Evolutionary conservation across 2,888 invertebrate genomes (phyloP).

Genomic region (Teleiodes luculella): DNA sequence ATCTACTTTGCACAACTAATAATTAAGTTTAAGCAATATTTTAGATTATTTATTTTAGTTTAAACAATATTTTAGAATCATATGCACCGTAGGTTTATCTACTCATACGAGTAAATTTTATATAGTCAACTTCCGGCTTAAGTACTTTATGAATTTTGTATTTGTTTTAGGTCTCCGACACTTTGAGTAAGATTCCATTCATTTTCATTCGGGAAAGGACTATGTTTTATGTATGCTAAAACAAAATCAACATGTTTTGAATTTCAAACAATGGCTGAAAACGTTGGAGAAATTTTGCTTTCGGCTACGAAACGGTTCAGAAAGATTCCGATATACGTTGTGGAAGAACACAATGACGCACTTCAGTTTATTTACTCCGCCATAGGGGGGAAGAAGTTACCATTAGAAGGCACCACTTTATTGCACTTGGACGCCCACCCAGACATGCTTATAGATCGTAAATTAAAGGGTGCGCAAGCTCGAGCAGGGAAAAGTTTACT

Average conservation of each 20-base stretch:
- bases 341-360: constrained; percentile 89
- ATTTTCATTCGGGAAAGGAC: not conserved
- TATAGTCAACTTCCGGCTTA: too few relatives aligned
- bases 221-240: not conserved
- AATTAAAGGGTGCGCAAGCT: constrained; percentile 84
- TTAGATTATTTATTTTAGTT: too few relatives aligned
- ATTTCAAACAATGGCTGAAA: constrained; percentile 12
- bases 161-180: not conserved
- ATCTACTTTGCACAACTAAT: too few relatives aligned
- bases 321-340: constrained; percentile 86
- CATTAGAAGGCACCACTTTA: constrained; percentile 85
- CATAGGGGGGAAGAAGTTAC: constrained; percentile 89
- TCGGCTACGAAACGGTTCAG: constrained; percentile 70
- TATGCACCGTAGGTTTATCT: too few relatives aligned
- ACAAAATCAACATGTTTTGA: constrained; percentile 8
- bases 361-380: constrained; percentile 87
- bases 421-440: constrained; percentile 96
- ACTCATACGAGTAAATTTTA: too few relatives aligned
- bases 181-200: not conserved
- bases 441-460: constrained; percentile 90
- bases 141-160: too few relatives aligned
- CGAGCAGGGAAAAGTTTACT: constrained; percentile 86
- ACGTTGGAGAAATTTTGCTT: constrained; percentile 19
- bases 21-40: too few relatives aligned
- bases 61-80: too few relatives aligned